Percentiles rank a stretch among this genome's conserved stretches.
phyloP scores from a whole-genome alignment of 2,797 vertebrate genomes.

The Naso thynnoides region DNA sequence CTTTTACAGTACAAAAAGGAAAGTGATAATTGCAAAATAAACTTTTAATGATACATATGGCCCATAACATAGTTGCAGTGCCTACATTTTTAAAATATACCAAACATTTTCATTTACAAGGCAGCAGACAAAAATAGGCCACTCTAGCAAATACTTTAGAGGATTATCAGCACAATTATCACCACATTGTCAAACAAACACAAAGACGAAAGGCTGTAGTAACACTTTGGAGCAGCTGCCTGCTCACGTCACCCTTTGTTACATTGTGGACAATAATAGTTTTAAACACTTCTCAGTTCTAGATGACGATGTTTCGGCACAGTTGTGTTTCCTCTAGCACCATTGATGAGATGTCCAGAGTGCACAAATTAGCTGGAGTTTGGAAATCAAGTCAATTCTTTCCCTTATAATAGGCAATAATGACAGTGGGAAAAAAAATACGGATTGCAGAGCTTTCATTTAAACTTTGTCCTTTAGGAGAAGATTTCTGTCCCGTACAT shows the following conservation, averaged over 20 bases:
- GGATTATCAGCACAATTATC: constrained; percentile 21
- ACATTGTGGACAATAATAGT: background rate
- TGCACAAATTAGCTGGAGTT: background rate
- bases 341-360: background rate
- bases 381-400: constrained; percentile 10
- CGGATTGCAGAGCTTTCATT: constrained; percentile 1
- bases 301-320: constrained; percentile 3
- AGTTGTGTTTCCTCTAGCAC: background rate
- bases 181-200: constrained; percentile 36
- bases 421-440: constrained; percentile 5
- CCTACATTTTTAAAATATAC: constrained; percentile 13
- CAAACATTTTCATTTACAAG: constrained; percentile 12
- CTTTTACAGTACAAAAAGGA: constrained; percentile 21
- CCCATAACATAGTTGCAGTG: background rate
- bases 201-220: constrained; percentile 29
- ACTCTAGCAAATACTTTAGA: constrained; percentile 30
- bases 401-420: constrained; percentile 3
- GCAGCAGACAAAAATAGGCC: constrained; percentile 35
- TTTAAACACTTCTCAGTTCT: constrained; percentile 6
- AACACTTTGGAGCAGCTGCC: constrained; percentile 36
- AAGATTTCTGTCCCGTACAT: background rate
- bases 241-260: constrained; percentile 5
- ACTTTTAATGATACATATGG: constrained; percentile 7
- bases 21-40: constrained; percentile 8
- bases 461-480: background rate